Evolutionary conservation across 2,797 vertebrate genomes (phyloP).

Genomic region (Dendrocincla tyrannina): DNA sequence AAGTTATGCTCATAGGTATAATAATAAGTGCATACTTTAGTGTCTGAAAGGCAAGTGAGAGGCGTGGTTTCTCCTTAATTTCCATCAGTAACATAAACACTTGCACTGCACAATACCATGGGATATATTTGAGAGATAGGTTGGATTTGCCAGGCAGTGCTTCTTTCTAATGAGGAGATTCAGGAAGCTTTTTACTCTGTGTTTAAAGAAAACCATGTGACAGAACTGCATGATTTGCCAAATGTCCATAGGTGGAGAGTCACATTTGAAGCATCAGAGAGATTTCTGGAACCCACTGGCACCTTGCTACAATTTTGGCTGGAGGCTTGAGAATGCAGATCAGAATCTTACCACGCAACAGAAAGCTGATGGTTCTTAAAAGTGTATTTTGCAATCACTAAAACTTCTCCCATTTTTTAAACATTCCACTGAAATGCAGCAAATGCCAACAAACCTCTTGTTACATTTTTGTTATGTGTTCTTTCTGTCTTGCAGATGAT

Average conservation of each 20-base stretch:
- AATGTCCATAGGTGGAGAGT: background rate
- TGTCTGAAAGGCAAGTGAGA: background rate
- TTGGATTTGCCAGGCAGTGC: background rate
- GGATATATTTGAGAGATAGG: background rate
- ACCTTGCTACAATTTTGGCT: background rate
- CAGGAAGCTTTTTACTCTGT: background rate
- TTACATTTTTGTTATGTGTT: background rate
- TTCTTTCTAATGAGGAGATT: background rate
- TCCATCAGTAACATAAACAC: background rate
- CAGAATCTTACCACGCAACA: background rate
- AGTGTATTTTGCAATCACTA: background rate
- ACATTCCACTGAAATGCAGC: background rate
- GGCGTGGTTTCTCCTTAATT: background rate
- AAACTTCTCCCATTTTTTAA: background rate
- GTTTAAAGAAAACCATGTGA: background rate
- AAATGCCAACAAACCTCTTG: background rate
- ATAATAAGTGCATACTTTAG: slow-evolving; percentile 1
- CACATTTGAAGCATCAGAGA: background rate
- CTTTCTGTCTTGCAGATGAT: background rate
- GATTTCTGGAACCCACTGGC: background rate
- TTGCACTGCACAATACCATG: background rate
- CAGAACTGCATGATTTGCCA: background rate
- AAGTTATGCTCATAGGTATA: background rate
- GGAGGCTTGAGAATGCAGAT: background rate
- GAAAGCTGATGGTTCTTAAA: background rate